Conservation (phyloP, 1,140 invertebrate species). For the Metaphire vulgaris region DNA sequence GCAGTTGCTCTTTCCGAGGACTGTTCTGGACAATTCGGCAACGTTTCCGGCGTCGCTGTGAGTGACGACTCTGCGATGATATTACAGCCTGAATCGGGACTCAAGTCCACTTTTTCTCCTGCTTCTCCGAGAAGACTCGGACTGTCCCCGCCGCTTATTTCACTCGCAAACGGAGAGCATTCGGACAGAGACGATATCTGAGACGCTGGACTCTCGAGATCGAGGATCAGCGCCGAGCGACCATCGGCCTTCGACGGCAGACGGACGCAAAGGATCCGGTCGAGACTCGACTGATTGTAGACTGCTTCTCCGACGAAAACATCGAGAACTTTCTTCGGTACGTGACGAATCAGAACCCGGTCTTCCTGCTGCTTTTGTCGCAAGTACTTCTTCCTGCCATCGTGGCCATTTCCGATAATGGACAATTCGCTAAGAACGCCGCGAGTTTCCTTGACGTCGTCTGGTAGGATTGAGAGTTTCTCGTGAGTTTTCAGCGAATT, state of each 20-base stretch:
- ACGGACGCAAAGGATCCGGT: not conserved
- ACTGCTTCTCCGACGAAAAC: not conserved
- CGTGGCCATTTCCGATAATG: not conserved
- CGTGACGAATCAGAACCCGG: not conserved
- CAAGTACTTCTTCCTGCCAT: not conserved
- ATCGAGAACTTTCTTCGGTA: not conserved
- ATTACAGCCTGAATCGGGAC: not conserved
- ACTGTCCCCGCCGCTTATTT: too few species aligned
- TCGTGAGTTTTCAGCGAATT: too few species aligned
- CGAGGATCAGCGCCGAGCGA: not conserved
- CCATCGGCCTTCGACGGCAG: not conserved
- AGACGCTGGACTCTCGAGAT: not conserved
- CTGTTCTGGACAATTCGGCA: too few species aligned
- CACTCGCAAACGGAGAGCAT: too few species aligned
- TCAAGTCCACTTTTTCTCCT: not conserved
- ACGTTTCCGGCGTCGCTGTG: too few species aligned
- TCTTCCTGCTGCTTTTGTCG: not conserved
- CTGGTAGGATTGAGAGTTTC: too few species aligned
- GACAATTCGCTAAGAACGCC: not conserved
- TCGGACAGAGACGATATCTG: not conserved
- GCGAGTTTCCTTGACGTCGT: too few species aligned
- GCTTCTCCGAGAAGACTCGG: too few species aligned
- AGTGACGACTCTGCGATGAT: too few species aligned
- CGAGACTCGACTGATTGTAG: not conserved
- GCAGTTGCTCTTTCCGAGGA: too few species aligned